Evolutionary conservation across 2,888 invertebrate genomes (phyloP).

Genomic region (Leistus spinibarbis): DNA sequence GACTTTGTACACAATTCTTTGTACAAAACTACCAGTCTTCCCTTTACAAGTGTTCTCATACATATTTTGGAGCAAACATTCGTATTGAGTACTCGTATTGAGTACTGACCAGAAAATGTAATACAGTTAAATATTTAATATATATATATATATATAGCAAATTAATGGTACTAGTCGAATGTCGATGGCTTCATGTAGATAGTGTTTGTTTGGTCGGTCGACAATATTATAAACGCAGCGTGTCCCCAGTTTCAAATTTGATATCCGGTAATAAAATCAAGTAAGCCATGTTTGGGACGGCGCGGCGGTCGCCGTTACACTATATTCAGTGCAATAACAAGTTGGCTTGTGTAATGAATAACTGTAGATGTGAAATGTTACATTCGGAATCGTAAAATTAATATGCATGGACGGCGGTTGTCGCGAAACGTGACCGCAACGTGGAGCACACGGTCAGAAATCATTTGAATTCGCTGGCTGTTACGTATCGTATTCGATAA

Average conservation of each 20-base stretch:
- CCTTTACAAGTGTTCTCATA: too few species aligned
- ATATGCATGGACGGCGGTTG: background rate
- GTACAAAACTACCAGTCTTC: too few species aligned
- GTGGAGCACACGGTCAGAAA: background rate
- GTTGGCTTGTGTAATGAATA: background rate
- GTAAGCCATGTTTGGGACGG: background rate
- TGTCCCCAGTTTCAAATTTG: background rate
- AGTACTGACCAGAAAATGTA: too few species aligned
- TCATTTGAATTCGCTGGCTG: background rate
- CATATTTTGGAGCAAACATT: too few species aligned
- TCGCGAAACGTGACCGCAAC: background rate
- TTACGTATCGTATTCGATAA: background rate
- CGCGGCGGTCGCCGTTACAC: background rate
- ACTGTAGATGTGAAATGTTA: background rate
- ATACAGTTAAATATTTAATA: too few species aligned
- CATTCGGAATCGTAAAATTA: background rate
- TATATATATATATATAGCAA: too few species aligned
- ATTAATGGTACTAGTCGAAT: too few species aligned
- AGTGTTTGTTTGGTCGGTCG: too few species aligned
- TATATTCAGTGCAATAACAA: background rate
- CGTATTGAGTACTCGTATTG: too few species aligned
- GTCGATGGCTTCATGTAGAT: too few species aligned
- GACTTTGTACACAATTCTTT: too few species aligned
- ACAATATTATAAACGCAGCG: too few species aligned
- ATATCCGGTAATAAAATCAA: background rate